Evolutionary conservation across 2,113 vertebrate species (phyloP).

Genomic region (Protobothrops mucrosquamatus): DNA sequence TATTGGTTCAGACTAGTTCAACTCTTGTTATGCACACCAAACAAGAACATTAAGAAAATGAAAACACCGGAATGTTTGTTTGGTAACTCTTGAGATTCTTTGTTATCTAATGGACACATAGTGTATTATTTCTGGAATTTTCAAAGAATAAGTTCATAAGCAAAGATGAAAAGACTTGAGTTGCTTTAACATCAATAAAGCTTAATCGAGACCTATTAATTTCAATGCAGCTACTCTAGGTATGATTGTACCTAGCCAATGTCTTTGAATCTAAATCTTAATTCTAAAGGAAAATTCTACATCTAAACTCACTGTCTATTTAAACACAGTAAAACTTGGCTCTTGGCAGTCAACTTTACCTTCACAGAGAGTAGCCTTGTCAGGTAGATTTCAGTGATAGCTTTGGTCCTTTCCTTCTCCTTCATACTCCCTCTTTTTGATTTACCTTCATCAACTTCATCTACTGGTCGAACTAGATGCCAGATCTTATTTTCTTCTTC

Average conservation of each 20-base stretch:
- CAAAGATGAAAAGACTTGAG: accelerated
- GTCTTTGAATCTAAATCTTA: background rate
- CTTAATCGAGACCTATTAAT: background rate
- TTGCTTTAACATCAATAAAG: background rate
- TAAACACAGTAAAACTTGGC: conserved; percentile 2
- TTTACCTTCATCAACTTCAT: conserved; percentile 94
- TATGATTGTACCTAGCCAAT: background rate
- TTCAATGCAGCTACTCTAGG: background rate
- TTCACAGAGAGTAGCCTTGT: conserved; percentile 97
- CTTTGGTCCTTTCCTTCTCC: conserved; percentile 98
- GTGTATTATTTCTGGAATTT: conserved; percentile 11
- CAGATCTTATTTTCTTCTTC: conserved; percentile 96
- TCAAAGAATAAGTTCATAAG: conserved; percentile 3
- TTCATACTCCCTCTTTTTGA: conserved; percentile 94
- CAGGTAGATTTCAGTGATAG: conserved; percentile 98
- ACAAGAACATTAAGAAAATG: background rate
- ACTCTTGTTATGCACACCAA: background rate
- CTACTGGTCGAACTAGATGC: conserved; percentile 88
- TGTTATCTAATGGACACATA: conserved; percentile 5
- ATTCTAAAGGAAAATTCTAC: background rate
- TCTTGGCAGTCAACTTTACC: conserved; percentile 67
- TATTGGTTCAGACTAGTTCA: background rate
- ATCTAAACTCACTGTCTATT: conserved; percentile 3
- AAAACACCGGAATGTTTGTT: background rate
- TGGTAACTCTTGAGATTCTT: background rate